A percentile compares a stretch with the other conserved stretches of the same genome.
phyloP scores from a whole-genome alignment of 2,797 vertebrate species.

The Pipistrellus pygmaeus region DNA sequence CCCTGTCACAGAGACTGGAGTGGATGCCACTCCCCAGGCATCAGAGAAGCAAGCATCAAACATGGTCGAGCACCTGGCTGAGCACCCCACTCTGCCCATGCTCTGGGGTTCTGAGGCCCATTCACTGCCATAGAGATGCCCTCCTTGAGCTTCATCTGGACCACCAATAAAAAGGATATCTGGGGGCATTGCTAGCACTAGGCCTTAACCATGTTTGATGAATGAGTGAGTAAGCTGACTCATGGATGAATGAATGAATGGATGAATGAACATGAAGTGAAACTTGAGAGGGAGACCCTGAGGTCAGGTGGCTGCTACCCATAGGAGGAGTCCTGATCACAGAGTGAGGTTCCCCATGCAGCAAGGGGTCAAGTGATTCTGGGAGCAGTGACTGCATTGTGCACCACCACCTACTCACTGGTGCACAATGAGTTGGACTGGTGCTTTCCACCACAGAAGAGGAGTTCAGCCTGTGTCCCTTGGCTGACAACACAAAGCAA shows the following conservation, averaged over 20 bases:
- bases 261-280: background rate
- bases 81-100: background rate
- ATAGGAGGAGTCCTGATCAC: background rate
- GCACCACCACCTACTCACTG: no score
- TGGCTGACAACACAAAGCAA: fast-evolving
- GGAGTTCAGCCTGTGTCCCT: fast-evolving
- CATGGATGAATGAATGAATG: background rate
- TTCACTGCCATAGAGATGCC: background rate
- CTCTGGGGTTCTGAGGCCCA: background rate
- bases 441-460: no score
- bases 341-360: background rate
- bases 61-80: fast-evolving
- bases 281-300: background rate
- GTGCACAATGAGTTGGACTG: no score
- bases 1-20: background rate
- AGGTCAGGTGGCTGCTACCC: background rate
- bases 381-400: no score
- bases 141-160: background rate
- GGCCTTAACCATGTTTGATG: background rate
- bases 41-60: background rate
- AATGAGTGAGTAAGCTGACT: background rate
- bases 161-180: background rate
- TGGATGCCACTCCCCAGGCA: fast-evolving
- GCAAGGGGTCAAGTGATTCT: background rate
- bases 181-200: background rate